phyloP scores from a whole-genome alignment of 2,113 vertebrate species.

The Meles meles region DNA sequence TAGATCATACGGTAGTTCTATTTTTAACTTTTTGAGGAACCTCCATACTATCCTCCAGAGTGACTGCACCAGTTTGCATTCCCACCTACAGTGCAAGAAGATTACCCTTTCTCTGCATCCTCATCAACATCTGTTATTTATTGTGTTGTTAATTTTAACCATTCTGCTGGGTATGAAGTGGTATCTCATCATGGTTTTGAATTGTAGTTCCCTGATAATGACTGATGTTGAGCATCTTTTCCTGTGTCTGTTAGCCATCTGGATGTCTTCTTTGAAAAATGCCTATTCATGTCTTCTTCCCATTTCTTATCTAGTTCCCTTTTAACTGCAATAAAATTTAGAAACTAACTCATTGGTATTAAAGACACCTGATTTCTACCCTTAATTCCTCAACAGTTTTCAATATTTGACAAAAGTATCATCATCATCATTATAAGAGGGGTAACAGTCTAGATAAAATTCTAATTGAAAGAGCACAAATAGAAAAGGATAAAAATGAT shows the following conservation, averaged over 20 bases:
- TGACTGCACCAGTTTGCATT: neutral
- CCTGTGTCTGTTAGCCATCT: neutral
- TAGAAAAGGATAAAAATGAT: constrained; percentile 11
- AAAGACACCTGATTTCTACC: neutral
- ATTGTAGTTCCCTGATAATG: neutral
- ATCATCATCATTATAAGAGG: neutral
- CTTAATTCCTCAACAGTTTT: neutral
- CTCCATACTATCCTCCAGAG: neutral
- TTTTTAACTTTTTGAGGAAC: neutral
- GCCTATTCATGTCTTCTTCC: neutral
- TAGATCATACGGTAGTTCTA: neutral
- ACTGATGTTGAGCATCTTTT: neutral
- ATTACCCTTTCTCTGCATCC: neutral
- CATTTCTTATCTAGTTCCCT: neutral
- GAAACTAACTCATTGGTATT: neutral
- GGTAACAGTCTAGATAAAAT: constrained; percentile 11
- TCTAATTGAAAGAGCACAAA: neutral
- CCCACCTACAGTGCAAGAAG: neutral
- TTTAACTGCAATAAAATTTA: neutral
- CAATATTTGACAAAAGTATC: neutral
- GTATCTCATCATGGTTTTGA: neutral
- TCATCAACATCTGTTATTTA: neutral
- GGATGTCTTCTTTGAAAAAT: neutral
- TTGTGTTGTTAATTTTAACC: neutral
- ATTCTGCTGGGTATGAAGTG: neutral